Evolutionary conservation across 1,140 invertebrate genomes (phyloP), one percentile per base, ranked within the genome.

Genomic region (Rhopalosiphum padi): DNA sequence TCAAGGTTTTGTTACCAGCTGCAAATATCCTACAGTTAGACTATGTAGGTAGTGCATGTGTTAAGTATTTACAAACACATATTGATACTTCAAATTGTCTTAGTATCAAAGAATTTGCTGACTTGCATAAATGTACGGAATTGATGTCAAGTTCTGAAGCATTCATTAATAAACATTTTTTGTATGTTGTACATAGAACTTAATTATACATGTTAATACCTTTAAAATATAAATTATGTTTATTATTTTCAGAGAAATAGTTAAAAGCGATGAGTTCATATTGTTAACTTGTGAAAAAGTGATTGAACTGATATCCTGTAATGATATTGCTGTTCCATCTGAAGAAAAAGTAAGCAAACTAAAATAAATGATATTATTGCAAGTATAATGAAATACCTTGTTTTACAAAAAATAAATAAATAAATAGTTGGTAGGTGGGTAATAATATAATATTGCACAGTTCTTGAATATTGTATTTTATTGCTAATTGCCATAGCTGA

Each of bases 251-350:
- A 98, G 97, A 93, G 98, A 99, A 95, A 98, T 99, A 88, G 97
- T 99, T n/a, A 97, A 99, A 95, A 97, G 97, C 95, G 98, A 99
- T 95, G 98, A 99, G 96, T 99, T 99, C 96, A 95, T 99, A 88
- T 97, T 97, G 86, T 96, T 99, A 90, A 96, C 97, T 21, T 96
- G 97, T 46, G 96, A 97, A 90, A 97, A 98, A 96, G 97, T 99
- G 46, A 96, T 97, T 68, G 97, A 97, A 95, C 96, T 99, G 82
- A 98, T 99, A 92, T 97, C 97, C 93, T 99, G 98, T 95, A 98
- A 99, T 96, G 96, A 97, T 94, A 96, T 99, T 93, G 98, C 97
- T 92, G 98, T 99, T 48, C 97, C 98, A 87, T 97, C 97, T 46
- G 99, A 99, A 95, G 98, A 99, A 96, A 98, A 98, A 95, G 97